Evolutionary conservation across 2,113 vertebrate genomes (phyloP).

Genomic region (Myrmecophaga tridactyla): DNA sequence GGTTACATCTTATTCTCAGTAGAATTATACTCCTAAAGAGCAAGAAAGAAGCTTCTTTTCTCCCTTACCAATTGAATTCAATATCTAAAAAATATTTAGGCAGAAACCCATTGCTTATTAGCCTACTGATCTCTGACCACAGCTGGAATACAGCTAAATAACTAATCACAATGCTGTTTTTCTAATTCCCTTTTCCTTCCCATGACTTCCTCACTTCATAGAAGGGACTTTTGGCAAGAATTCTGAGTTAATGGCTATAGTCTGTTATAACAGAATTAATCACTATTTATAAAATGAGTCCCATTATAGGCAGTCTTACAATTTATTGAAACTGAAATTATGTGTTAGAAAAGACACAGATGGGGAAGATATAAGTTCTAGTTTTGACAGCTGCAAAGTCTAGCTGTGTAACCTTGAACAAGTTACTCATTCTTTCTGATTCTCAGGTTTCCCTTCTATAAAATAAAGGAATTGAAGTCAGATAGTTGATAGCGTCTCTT

Average conservation of each 20-base stretch:
- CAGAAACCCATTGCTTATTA: neutral
- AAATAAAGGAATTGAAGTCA: neutral
- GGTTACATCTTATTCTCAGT: neutral
- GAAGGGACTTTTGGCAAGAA: neutral
- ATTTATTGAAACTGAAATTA: neutral
- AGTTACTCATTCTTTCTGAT: neutral
- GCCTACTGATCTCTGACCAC: neutral
- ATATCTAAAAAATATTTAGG: neutral
- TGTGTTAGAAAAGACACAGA: neutral
- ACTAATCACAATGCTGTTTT: neutral
- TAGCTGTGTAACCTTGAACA: neutral
- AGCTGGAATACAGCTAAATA: neutral
- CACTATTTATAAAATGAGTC: neutral
- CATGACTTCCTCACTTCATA: neutral
- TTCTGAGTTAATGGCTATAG: neutral
- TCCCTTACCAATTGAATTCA: neutral
- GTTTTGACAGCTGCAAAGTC: neutral
- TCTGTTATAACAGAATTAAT: neutral
- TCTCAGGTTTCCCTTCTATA: constrained; percentile 17
- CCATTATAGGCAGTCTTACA: neutral
- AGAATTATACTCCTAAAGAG: neutral
- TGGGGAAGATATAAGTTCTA: neutral
- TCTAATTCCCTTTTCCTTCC: neutral
- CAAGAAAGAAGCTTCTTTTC: neutral
- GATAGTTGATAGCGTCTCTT: neutral